A percentile compares a stretch with the other conserved stretches of the same genome.
These are phyloP conservation scores for Gallinago stenura DNA, from an alignment of 2,797 vertebrate species.

Conservation along the genomic window DNA sequence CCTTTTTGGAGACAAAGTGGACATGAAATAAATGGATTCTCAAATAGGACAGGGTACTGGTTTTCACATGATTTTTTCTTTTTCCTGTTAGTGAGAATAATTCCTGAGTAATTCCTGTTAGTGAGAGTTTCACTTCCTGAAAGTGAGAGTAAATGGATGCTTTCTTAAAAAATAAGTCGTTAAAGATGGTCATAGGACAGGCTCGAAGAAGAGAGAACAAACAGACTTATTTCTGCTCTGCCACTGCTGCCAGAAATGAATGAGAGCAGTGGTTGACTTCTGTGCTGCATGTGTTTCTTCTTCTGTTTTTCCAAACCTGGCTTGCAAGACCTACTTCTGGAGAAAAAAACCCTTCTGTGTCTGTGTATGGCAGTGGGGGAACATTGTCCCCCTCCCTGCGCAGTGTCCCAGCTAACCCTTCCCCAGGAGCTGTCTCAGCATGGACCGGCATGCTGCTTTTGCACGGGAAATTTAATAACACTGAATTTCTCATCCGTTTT, in stretches of 20 bases:
- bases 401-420: accelerated
- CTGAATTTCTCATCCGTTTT: not conserved
- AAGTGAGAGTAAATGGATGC: not conserved
- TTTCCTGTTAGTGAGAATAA: not conserved
- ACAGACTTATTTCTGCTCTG: not conserved
- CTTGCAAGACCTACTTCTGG: not conserved
- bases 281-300: not conserved
- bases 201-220: not conserved
- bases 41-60: accelerated
- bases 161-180: not conserved
- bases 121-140: not conserved
- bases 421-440: not conserved
- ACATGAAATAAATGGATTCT: not conserved
- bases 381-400: accelerated
- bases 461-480: not conserved
- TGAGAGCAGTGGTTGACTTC: accelerated
- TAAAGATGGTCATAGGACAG: not conserved
- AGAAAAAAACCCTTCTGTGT: not conserved
- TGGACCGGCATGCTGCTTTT: accelerated
- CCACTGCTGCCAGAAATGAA: not conserved
- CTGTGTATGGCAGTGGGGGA: not conserved
- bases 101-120: no score
- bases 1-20: not conserved
- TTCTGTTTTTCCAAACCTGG: not conserved
- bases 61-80: not conserved